Conservation (phyloP, 1,140 invertebrate species). For the Tetramorium parvispinum region DNA sequence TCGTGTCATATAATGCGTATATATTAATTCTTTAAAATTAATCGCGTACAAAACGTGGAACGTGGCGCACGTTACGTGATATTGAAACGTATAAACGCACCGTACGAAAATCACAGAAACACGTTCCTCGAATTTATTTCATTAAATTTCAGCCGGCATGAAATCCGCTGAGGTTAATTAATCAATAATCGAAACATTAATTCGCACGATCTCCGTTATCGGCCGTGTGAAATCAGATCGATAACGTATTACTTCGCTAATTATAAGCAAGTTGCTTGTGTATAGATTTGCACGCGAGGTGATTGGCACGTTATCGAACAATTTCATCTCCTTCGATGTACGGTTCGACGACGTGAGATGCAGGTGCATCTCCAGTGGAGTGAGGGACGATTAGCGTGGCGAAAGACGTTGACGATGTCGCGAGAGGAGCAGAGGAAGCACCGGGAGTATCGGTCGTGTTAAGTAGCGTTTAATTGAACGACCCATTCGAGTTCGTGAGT, state of each 20-base stretch:
- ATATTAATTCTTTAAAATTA: slow-evolving; percentile 30
- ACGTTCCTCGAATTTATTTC: neutral
- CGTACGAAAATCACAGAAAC: neutral
- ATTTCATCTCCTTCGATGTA: slow-evolving; percentile 70
- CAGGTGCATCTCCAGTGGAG: slow-evolving; percentile 14
- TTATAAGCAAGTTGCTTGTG: slow-evolving; percentile 47
- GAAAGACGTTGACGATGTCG: slow-evolving; percentile 40
- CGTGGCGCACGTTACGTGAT: neutral
- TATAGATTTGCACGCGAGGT: slow-evolving; percentile 31
- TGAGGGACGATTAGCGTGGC: slow-evolving; percentile 63
- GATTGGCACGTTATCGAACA: slow-evolving; percentile 59
- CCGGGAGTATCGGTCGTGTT: slow-evolving; percentile 62
- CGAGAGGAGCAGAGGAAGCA: neutral
- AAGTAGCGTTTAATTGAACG: slow-evolving; percentile 82
- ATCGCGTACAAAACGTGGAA: neutral
- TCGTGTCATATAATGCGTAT: slow-evolving; percentile 1
- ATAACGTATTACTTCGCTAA: slow-evolving; percentile 27
- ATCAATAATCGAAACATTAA: slow-evolving; percentile 33
- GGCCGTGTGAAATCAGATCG: slow-evolving; percentile 45
- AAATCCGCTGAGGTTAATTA: neutral
- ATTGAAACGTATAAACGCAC: slow-evolving; percentile 6
- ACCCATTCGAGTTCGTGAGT: slow-evolving; percentile 80
- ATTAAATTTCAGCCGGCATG: neutral
- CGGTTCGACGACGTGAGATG: slow-evolving; percentile 2
- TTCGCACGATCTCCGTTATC: neutral